phyloP scores from a whole-genome alignment of 2,888 invertebrate species.

The Hypercompe scribonia region DNA sequence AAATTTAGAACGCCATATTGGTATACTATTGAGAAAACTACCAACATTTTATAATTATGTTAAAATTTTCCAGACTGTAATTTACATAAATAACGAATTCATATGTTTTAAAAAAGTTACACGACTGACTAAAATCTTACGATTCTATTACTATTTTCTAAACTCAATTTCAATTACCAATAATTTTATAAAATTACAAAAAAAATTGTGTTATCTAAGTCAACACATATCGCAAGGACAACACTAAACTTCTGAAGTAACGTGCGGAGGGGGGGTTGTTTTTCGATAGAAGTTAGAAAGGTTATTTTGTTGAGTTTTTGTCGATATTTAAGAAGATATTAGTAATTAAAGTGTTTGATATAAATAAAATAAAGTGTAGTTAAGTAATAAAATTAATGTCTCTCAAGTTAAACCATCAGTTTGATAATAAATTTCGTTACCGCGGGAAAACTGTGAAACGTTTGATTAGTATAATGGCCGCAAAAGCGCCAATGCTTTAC shows the following conservation, averaged over 20 bases:
- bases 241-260: slow-evolving; percentile 28
- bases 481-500: slow-evolving; percentile 85
- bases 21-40: too few species aligned
- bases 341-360: slow-evolving; percentile 40
- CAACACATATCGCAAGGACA: too few species aligned
- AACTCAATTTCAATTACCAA: too few species aligned
- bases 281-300: slow-evolving; percentile 48
- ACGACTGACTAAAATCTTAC: too few species aligned
- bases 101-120: too few species aligned
- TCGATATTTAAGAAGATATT: slow-evolving; percentile 40
- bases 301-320: slow-evolving; percentile 49
- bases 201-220: too few species aligned
- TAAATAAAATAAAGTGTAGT: slow-evolving; percentile 44
- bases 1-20: too few species aligned
- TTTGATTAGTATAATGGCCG: slow-evolving; percentile 85
- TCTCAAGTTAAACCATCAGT: slow-evolving; percentile 39
- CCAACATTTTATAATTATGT: too few species aligned
- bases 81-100: too few species aligned
- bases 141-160: too few species aligned
- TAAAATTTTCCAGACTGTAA: too few species aligned
- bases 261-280: slow-evolving; percentile 38
- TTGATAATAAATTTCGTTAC: slow-evolving; percentile 63
- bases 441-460: slow-evolving; percentile 85
- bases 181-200: too few species aligned
- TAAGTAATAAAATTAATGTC: slow-evolving; percentile 30